Evolutionary conservation across 2,113 vertebrate genomes (phyloP).

Genomic region (Alectura lathami): DNA sequence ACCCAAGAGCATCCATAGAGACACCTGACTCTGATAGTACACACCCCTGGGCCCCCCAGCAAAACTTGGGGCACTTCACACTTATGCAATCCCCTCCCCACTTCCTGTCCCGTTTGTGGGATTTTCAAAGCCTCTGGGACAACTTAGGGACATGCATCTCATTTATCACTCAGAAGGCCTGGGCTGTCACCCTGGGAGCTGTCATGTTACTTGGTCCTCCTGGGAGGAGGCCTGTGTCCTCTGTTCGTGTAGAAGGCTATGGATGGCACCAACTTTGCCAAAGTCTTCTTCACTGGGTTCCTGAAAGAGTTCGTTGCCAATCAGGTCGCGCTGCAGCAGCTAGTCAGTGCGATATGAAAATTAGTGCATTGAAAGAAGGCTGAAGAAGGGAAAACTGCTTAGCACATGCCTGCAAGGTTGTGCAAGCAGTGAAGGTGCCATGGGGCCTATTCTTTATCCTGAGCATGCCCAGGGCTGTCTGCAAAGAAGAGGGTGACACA

Average conservation of each 20-base stretch:
- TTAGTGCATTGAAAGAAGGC: background rate
- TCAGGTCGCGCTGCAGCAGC: background rate
- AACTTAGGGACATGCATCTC: background rate
- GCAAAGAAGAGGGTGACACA: background rate
- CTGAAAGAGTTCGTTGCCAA: background rate
- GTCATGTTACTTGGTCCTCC: background rate
- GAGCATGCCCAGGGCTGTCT: background rate
- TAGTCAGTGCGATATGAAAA: background rate
- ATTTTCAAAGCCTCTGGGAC: background rate
- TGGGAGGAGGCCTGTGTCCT: background rate
- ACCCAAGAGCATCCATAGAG: background rate
- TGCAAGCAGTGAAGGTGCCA: background rate
- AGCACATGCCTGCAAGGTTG: background rate
- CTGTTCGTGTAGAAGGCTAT: background rate
- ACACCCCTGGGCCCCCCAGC: background rate
- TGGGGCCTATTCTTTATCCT: background rate
- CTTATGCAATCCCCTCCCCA: background rate
- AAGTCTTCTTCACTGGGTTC: background rate
- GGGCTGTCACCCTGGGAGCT: background rate
- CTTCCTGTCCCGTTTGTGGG: background rate
- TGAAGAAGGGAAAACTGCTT: background rate
- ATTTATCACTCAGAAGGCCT: background rate
- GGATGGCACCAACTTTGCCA: background rate
- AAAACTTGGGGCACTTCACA: background rate
- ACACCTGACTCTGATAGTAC: background rate